These are phyloP conservation scores for Ciconia stormi DNA, from an alignment of 2,113 vertebrate genomes.

Conservation along the genomic window DNA sequence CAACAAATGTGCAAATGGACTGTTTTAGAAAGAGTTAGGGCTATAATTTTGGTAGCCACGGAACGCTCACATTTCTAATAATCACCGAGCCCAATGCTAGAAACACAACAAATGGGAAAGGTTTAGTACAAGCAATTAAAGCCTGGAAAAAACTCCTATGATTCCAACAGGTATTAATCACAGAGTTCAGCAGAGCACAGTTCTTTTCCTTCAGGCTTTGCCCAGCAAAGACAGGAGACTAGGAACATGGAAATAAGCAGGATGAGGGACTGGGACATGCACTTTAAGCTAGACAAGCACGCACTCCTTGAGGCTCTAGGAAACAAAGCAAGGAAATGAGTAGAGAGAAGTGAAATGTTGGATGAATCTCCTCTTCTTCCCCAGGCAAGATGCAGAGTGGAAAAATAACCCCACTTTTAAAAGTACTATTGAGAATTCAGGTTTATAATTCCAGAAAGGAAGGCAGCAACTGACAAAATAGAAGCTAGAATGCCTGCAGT, in stretches of 20 bases:
- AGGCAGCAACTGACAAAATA: not conserved
- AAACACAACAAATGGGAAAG: not conserved
- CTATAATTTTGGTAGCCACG: not conserved
- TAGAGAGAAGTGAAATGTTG: not conserved
- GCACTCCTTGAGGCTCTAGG: not conserved
- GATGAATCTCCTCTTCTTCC: not conserved
- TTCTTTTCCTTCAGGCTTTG: slow-evolving; percentile 4
- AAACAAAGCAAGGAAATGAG: not conserved
- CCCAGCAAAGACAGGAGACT: slow-evolving; percentile 13
- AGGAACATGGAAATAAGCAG: not conserved
- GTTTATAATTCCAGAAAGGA: not conserved
- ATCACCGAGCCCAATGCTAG: not conserved
- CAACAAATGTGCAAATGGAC: not conserved
- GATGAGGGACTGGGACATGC: not conserved
- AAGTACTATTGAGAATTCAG: not conserved
- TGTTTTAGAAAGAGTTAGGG: not conserved
- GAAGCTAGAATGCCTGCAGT: not conserved
- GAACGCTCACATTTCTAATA: not conserved
- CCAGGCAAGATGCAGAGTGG: not conserved
- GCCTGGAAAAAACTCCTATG: not conserved
- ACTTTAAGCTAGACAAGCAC: not conserved
- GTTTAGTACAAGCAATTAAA: not conserved
- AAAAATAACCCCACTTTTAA: not conserved
- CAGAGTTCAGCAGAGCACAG: not conserved
- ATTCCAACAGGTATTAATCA: not conserved